Evolutionary conservation across 2,113 vertebrate genomes (phyloP).

Genomic region (Apistogramma diplotaenia): DNA sequence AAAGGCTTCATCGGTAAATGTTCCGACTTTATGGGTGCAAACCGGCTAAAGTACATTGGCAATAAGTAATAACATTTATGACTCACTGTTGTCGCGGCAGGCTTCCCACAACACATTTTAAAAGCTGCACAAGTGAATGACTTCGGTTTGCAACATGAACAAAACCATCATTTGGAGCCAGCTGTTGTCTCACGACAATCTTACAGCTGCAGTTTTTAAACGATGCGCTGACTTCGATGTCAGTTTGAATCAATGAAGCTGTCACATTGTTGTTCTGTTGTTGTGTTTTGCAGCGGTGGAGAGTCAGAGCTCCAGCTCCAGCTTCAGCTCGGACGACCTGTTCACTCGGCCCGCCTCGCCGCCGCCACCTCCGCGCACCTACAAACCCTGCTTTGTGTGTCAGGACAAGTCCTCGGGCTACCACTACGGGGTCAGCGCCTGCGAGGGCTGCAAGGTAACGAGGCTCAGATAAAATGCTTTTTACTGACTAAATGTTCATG

Average conservation of each 20-base stretch:
- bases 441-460: constrained; percentile 98
- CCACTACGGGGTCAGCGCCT: constrained; percentile 98
- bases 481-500: too few relatives aligned
- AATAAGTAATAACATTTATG: not conserved
- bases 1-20: not conserved
- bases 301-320: constrained; percentile 86
- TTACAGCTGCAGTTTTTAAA: not conserved
- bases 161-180: not conserved
- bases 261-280: not conserved
- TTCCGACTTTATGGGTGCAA: not conserved
- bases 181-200: not conserved
- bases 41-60: not conserved
- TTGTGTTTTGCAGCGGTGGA: constrained; percentile 83
- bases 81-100: not conserved
- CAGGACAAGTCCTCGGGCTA: constrained; percentile 98
- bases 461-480: too few relatives aligned
- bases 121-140: not conserved
- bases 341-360: constrained; percentile 88
- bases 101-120: not conserved
- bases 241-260: accelerated
- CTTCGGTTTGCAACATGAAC: not conserved
- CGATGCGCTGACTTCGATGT: not conserved
- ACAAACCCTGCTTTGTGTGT: constrained; percentile 98
- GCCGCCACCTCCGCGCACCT: constrained; percentile 90
- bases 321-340: constrained; percentile 92